Conservation (phyloP, 2,888 invertebrate genomes). For the Leucania comma region DNA sequence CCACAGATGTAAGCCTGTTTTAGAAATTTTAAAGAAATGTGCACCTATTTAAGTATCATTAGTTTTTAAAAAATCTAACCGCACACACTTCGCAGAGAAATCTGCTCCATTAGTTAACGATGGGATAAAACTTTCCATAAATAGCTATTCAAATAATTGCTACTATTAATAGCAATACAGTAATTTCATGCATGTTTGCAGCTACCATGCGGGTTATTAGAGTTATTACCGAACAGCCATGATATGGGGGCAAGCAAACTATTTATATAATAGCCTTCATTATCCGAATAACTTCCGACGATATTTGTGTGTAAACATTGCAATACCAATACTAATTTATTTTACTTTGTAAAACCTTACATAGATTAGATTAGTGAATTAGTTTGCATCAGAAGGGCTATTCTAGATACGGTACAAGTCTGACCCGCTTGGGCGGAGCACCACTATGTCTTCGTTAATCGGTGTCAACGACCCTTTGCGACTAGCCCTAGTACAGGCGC, state of each 20-base stretch:
- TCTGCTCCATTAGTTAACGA: background rate
- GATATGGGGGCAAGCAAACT: constrained; percentile 40
- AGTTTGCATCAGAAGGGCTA: background rate
- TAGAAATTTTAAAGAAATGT: background rate
- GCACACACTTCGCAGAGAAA: background rate
- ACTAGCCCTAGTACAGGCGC: too few species aligned
- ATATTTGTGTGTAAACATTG: constrained; percentile 40
- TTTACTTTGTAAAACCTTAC: constrained; percentile 3
- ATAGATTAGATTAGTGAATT: background rate
- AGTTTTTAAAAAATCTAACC: background rate
- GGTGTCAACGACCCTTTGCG: too few species aligned
- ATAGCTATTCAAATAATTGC: constrained; percentile 39
- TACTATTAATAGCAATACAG: constrained; percentile 39
- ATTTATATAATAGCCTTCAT: constrained; percentile 51
- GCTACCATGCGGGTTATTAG: constrained; percentile 57
- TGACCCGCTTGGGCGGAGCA: too few species aligned
- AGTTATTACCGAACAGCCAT: constrained; percentile 43
- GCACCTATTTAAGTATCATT: background rate
- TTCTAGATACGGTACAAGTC: too few species aligned
- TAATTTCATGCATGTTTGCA: constrained; percentile 43
- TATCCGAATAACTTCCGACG: constrained; percentile 56
- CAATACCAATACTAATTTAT: constrained; percentile 26
- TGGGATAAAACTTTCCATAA: constrained; percentile 30
- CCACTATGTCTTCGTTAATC: too few species aligned
- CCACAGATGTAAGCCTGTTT: background rate